Conservation (phyloP, 2,113 vertebrate genomes). For the Fukomys damarensis region DNA sequence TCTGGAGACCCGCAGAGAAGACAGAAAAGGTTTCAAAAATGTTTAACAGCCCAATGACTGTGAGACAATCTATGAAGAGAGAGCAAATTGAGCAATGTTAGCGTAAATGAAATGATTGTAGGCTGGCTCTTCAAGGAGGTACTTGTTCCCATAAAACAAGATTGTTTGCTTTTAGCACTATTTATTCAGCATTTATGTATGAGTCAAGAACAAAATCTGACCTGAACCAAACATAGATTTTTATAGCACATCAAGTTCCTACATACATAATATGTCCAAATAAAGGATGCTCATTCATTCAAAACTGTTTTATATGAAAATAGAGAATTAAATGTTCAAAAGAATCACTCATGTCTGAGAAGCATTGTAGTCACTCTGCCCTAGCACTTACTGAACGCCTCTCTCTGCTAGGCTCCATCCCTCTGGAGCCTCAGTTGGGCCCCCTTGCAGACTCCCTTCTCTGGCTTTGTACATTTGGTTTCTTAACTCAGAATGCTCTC, state of each 20-base stretch:
- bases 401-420: neutral
- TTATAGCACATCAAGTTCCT: conserved; percentile 9
- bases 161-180: conserved; percentile 51
- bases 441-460: neutral
- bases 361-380: neutral
- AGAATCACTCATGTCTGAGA: neutral
- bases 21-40: conserved; percentile 39
- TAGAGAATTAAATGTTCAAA: neutral
- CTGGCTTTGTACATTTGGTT: neutral
- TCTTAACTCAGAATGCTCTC: neutral
- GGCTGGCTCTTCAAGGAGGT: conserved; percentile 27
- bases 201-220: neutral
- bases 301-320: neutral
- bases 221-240: neutral
- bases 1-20: neutral
- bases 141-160: conserved; percentile 43
- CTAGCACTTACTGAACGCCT: neutral
- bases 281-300: neutral
- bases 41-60: conserved; percentile 16
- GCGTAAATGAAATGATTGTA: neutral
- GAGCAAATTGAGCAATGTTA: conserved; percentile 31
- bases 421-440: neutral
- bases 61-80: conserved; percentile 11
- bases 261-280: neutral
- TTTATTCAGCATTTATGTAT: conserved; percentile 43